These are phyloP conservation scores for Oreonectes daqikongensis DNA, from an alignment of 2,797 vertebrate species.

Conservation along the genomic window DNA sequence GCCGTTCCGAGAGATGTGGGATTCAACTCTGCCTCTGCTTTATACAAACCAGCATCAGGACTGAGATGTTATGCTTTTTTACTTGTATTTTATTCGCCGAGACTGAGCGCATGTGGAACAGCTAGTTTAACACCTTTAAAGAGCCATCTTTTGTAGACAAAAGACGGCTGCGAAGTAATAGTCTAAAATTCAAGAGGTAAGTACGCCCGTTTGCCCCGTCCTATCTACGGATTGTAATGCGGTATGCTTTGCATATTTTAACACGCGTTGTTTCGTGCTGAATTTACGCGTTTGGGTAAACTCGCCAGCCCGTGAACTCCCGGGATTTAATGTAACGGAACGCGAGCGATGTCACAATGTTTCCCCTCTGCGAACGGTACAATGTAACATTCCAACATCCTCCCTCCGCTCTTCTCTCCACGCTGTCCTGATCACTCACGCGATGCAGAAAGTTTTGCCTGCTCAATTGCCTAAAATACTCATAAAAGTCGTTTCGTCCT, in stretches of 20 bases:
- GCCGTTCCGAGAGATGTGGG: conserved; percentile 37
- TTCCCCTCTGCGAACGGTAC: conserved; percentile 35
- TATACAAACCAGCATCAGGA: conserved; percentile 59
- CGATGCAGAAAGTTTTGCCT: neutral
- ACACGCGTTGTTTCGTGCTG: neutral
- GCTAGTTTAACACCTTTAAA: conserved; percentile 74
- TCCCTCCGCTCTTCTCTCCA: conserved; percentile 2
- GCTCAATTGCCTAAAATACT: neutral
- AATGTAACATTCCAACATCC: conserved; percentile 38
- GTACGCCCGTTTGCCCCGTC: neutral
- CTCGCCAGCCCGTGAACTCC: conserved; percentile 62
- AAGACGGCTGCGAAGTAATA: conserved; percentile 76
- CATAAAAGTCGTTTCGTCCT: neutral
- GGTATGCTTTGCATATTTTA: neutral
- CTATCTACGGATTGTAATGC: neutral
- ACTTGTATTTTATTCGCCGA: conserved; percentile 66
- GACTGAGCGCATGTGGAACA: conserved; percentile 72
- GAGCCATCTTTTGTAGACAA: conserved; percentile 83
- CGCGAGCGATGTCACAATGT: conserved; percentile 53
- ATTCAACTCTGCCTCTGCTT: conserved; percentile 38
- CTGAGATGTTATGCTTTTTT: conserved; percentile 66
- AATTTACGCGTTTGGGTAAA: neutral
- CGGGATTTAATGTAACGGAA: conserved; percentile 64
- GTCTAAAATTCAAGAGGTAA: conserved; percentile 69
- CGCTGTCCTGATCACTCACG: neutral